These are phyloP conservation scores for Orthochromis indermauri DNA, from an alignment of 2,113 vertebrate species.

Conservation along the genomic window DNA sequence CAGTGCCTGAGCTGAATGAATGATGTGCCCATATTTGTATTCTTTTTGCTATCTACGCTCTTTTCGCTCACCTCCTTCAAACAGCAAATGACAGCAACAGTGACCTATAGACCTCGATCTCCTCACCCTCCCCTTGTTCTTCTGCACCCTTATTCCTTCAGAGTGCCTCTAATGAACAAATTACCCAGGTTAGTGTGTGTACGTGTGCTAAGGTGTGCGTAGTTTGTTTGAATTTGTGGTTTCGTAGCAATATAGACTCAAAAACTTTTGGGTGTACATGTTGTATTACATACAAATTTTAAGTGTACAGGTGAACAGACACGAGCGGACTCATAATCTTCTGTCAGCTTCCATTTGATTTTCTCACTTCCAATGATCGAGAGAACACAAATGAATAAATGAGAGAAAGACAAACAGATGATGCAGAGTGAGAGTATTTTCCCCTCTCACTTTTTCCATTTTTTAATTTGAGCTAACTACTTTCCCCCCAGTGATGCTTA, in stretches of 20 bases:
- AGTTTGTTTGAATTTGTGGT: neutral
- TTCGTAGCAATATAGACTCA: neutral
- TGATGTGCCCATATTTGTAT: neutral
- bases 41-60: neutral
- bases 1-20: neutral
- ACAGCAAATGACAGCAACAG: neutral
- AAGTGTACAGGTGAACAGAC: neutral
- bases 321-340: neutral
- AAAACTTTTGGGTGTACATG: neutral
- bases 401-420: neutral
- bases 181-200: neutral
- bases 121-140: neutral
- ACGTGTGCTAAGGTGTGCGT: neutral
- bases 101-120: neutral
- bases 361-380: neutral
- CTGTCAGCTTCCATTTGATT: neutral
- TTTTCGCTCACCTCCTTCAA: neutral
- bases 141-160: neutral
- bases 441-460: neutral
- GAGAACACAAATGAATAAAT: neutral
- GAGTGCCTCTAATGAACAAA: conserved; percentile 9
- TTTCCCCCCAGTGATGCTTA: neutral
- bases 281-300: neutral
- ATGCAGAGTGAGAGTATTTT: neutral
- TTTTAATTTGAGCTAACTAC: neutral